Percentiles rank a stretch among this genome's conserved stretches.
phyloP scores from a whole-genome alignment of 2,888 invertebrate species.

The Zaprionus lineosus region DNA sequence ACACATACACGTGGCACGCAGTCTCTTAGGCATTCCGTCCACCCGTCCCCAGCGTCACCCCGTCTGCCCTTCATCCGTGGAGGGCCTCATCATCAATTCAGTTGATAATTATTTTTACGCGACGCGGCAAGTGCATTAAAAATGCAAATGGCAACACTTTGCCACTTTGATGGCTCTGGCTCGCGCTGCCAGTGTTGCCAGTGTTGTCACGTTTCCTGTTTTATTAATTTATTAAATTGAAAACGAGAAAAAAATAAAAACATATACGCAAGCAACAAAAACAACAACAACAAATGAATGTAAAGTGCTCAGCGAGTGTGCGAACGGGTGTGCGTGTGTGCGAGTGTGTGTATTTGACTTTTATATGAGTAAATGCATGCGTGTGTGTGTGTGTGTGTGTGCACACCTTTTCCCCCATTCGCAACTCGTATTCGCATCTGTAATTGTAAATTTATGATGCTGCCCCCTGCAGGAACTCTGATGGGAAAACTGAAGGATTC shows the following conservation, averaged over 20 bases:
- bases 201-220: constrained; percentile 77
- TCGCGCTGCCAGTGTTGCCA: constrained; percentile 44
- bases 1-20: constrained; percentile 34
- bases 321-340: no score
- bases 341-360: no score
- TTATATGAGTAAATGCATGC: no score
- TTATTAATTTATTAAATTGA: constrained; percentile 79
- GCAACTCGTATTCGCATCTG: constrained; percentile 53
- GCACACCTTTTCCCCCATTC: constrained; percentile 22
- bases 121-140: constrained; percentile 75
- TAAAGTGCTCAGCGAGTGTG: no score
- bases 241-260: constrained; percentile 36
- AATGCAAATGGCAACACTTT: constrained; percentile 81
- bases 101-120: constrained; percentile 80
- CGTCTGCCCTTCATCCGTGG: constrained; percentile 19
- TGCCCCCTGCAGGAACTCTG: constrained; percentile 28
- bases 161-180: constrained; percentile 74
- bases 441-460: constrained; percentile 76
- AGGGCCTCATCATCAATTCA: constrained; percentile 75
- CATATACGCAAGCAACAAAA: constrained; percentile 29
- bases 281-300: constrained; percentile 32
- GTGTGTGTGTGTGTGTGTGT: constrained; percentile 1
- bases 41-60: no score
- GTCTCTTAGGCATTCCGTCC: constrained; percentile 36
- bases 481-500: constrained; percentile 18